Conservation (phyloP, 2,113 vertebrate species). For the Struthio camelus region DNA sequence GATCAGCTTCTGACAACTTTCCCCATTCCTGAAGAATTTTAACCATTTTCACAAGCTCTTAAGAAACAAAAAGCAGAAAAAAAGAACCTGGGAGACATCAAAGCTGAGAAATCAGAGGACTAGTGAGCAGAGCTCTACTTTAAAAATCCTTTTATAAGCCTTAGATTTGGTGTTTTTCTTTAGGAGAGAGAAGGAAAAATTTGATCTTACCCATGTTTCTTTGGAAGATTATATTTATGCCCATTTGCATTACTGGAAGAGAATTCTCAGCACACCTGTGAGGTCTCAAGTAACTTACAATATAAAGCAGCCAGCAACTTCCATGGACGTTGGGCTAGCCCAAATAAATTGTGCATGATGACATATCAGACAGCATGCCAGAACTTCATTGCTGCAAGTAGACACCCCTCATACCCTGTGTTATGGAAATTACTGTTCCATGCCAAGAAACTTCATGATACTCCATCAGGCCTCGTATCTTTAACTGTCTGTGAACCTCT, state of each 20-base stretch:
- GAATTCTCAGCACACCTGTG: not conserved
- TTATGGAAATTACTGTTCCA: slow-evolving; percentile 7
- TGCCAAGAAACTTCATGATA: not conserved
- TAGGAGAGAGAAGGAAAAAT: not conserved
- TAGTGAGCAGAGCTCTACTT: not conserved
- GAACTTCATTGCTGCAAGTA: not conserved
- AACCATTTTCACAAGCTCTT: not conserved
- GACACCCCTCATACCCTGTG: not conserved
- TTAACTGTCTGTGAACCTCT: not conserved
- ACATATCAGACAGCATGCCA: not conserved
- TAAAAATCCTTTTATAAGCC: not conserved
- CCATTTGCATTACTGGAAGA: not conserved
- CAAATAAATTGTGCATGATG: not conserved
- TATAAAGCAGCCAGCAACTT: not conserved
- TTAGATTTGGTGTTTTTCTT: not conserved
- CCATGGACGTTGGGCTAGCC: not conserved
- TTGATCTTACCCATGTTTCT: not conserved
- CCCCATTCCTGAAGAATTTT: not conserved
- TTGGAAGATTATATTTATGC: not conserved
- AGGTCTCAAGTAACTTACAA: slow-evolving; percentile 3
- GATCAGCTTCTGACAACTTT: not conserved
- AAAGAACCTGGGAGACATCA: not conserved
- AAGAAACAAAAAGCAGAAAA: not conserved
- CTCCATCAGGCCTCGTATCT: not conserved
- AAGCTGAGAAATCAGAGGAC: not conserved